Conservation (phyloP, 2,797 vertebrate species). For the Rhyacichthys aspro region DNA sequence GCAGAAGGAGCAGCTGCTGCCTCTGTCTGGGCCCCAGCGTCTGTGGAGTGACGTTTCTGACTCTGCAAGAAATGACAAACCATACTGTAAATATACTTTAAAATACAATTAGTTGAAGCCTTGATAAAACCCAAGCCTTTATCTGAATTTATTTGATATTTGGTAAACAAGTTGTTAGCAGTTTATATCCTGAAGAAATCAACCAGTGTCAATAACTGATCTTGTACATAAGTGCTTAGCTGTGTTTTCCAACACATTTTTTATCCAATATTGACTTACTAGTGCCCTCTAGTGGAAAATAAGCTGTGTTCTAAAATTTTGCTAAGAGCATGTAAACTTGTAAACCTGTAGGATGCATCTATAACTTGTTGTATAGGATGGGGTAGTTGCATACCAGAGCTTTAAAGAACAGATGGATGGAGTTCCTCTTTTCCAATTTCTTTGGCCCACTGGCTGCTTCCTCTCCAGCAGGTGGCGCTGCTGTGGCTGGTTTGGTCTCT, state of each 20-base stretch:
- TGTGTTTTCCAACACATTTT: background rate
- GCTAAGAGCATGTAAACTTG: background rate
- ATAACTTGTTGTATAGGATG: background rate
- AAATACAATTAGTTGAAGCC: background rate
- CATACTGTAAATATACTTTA: background rate
- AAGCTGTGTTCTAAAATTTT: background rate
- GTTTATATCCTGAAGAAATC: too few species aligned
- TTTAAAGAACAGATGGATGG: slow-evolving; percentile 92
- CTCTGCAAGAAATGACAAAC: slow-evolving; percentile 73
- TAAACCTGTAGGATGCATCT: background rate
- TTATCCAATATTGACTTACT: slow-evolving; percentile 19
- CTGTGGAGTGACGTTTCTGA: slow-evolving; percentile 87
- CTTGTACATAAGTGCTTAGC: too few species aligned
- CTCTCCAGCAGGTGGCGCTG: slow-evolving; percentile 72
- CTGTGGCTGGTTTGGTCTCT: slow-evolving; percentile 69
- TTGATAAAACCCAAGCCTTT: too few species aligned
- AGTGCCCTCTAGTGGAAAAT: slow-evolving; percentile 75
- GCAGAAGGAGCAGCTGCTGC: slow-evolving; percentile 80
- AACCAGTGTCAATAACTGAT: background rate
- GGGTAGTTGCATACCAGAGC: slow-evolving; percentile 90
- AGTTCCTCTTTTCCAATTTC: slow-evolving; percentile 91
- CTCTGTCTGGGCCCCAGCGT: slow-evolving; percentile 93
- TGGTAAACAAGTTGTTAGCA: too few species aligned
- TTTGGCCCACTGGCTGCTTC: slow-evolving; percentile 70
- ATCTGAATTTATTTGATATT: too few species aligned